Evolutionary conservation across 1,140 invertebrate species (phyloP).

Genomic region (Drosophila kohkoa): DNA sequence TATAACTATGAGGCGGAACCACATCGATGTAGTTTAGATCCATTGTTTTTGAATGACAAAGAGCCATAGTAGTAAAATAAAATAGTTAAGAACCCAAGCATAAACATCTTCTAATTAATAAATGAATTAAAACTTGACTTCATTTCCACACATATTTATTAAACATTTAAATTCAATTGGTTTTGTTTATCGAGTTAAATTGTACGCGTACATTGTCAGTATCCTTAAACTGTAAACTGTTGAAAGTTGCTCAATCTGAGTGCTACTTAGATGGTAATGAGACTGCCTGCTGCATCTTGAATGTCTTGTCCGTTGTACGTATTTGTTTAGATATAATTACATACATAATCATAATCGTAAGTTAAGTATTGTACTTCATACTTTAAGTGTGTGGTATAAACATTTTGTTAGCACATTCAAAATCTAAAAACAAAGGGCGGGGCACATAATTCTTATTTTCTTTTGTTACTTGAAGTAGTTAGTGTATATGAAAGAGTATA

Average conservation of each 20-base stretch:
- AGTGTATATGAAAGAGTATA: conserved; percentile 65
- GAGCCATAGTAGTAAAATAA: not conserved
- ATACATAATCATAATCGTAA: conserved; percentile 42
- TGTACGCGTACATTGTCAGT: conserved; percentile 71
- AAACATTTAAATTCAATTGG: conserved; percentile 81
- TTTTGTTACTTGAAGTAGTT: conserved; percentile 69
- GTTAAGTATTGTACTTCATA: conserved; percentile 51
- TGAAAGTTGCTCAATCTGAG: conserved; percentile 45
- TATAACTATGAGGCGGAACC: conserved; percentile 43
- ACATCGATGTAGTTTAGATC: conserved; percentile 56
- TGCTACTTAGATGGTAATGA: conserved; percentile 38
- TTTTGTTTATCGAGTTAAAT: conserved; percentile 53
- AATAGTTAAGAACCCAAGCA: no score
- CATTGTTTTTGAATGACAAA: conserved; percentile 50
- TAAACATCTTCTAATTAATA: not conserved
- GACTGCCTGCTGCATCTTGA: conserved; percentile 38
- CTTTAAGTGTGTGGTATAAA: conserved; percentile 55
- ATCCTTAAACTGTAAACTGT: conserved; percentile 43
- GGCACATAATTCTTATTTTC: conserved; percentile 51
- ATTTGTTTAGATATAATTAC: conserved; percentile 58
- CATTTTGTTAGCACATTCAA: conserved; percentile 75
- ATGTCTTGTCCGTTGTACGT: conserved; percentile 44
- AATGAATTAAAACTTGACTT: conserved; percentile 7
- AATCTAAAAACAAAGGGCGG: conserved; percentile 52
- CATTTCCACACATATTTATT: conserved; percentile 80